phyloP scores from a whole-genome alignment of 2,113 vertebrate species.

The Heterocephalus glaber region DNA sequence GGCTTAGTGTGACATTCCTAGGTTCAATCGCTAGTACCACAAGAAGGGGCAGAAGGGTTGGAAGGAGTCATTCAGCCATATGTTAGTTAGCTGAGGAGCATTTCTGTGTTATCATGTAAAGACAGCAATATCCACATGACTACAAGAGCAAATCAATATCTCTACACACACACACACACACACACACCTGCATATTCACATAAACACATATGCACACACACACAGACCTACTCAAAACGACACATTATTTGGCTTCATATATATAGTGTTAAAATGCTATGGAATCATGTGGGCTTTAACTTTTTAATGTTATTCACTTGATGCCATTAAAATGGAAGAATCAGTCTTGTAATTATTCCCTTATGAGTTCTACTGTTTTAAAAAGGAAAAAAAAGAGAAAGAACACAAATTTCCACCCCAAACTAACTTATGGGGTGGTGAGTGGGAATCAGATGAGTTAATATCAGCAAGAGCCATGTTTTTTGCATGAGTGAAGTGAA shows the following conservation, averaged over 20 bases:
- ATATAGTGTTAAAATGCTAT: constrained; percentile 77
- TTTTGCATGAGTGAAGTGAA: constrained; percentile 2
- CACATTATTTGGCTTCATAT: constrained; percentile 74
- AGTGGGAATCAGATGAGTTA: constrained; percentile 10
- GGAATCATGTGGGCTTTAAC: constrained; percentile 74
- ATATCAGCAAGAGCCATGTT: constrained; percentile 49
- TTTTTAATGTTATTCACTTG: constrained; percentile 73
- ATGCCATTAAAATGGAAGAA: constrained; percentile 82
- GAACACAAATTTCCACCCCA: constrained; percentile 75
- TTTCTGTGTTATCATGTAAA: background rate
- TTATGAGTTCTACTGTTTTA: constrained; percentile 65
- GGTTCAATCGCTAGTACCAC: background rate
- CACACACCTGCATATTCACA: background rate
- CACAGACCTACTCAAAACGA: constrained; percentile 59
- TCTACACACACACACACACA: background rate
- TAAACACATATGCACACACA: background rate
- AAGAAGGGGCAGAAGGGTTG: background rate
- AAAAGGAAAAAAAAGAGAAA: constrained; percentile 62
- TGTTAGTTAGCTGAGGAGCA: background rate
- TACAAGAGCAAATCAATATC: background rate
- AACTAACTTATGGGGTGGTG: constrained; percentile 63
- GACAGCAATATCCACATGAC: background rate
- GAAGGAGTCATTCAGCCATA: background rate
- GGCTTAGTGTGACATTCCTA: background rate
- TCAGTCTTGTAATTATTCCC: constrained; percentile 82